Conservation (phyloP, 1,140 invertebrate genomes). For the Drosophila kikkawai region DNA sequence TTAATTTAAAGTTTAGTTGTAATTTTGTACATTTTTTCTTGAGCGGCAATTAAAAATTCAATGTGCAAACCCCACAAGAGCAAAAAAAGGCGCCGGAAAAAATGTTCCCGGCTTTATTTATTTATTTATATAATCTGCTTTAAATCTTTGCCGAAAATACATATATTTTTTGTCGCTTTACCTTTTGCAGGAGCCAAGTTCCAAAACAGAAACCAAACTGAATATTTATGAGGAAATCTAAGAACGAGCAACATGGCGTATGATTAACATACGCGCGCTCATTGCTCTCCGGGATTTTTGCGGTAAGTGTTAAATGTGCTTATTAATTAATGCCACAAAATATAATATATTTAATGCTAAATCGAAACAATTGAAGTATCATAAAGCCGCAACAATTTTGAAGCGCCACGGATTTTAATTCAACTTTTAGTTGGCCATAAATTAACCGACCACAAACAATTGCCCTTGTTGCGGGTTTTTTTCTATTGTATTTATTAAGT, state of each 20-base stretch:
- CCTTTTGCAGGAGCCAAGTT: slow-evolving; percentile 20
- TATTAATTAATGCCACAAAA: slow-evolving; percentile 42
- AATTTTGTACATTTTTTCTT: slow-evolving; percentile 67
- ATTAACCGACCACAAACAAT: slow-evolving; percentile 44
- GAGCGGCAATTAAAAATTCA: slow-evolving; percentile 77
- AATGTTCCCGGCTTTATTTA: slow-evolving; percentile 22
- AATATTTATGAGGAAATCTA: slow-evolving; percentile 6
- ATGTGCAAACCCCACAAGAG: slow-evolving; percentile 46
- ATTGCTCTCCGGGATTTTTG: slow-evolving; percentile 52
- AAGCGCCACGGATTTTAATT: slow-evolving; percentile 15
- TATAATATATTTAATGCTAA: neutral
- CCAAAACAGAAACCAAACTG: slow-evolving; percentile 3
- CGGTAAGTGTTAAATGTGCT: slow-evolving; percentile 57
- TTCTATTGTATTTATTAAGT: slow-evolving; percentile 22
- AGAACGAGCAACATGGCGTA: slow-evolving; percentile 47
- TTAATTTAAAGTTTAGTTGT: slow-evolving; percentile 73
- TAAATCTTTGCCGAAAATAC: slow-evolving; percentile 10
- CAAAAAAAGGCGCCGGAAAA: neutral
- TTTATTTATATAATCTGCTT: slow-evolving; percentile 34
- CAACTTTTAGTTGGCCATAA: slow-evolving; percentile 26
- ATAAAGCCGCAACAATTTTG: slow-evolving; percentile 17
- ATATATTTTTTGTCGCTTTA: slow-evolving; percentile 16
- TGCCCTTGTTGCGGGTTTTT: slow-evolving; percentile 24
- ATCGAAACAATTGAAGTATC: slow-evolving; percentile 19
- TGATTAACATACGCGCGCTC: slow-evolving; percentile 55